Conservation (phyloP, 1,140 invertebrate genomes). For the Ostrea denselamellosa region DNA sequence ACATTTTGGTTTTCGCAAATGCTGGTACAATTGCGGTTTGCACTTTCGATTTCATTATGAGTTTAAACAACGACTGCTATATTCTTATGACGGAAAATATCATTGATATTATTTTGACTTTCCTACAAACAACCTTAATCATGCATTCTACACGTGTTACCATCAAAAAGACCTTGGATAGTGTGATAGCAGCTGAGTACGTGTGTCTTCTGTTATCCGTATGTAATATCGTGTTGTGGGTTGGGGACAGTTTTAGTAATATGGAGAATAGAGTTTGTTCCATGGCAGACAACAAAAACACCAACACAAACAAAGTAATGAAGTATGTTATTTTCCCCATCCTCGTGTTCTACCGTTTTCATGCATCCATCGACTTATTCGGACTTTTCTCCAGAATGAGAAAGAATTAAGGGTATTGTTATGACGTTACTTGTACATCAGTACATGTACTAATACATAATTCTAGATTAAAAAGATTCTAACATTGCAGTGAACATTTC, state of each 20-base stretch:
- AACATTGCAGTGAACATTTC: no score
- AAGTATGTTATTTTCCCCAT: constrained; percentile 28
- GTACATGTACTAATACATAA: no score
- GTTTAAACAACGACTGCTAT: not conserved
- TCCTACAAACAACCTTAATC: not conserved
- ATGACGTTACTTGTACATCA: no score
- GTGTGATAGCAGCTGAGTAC: constrained; percentile 7
- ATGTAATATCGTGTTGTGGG: constrained; percentile 36
- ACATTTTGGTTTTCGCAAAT: constrained; percentile 24
- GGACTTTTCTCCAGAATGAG: constrained; percentile 21
- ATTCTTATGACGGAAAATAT: constrained; percentile 2
- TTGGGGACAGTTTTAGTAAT: constrained; percentile 19
- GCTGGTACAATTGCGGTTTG: constrained; percentile 18
- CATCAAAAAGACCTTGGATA: not conserved
- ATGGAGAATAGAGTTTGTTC: not conserved
- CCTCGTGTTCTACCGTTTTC: constrained; percentile 33
- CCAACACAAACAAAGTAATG: constrained; percentile 4
- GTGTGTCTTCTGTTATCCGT: not conserved
- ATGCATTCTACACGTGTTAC: constrained; percentile 13
- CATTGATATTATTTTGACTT: constrained; percentile 28
- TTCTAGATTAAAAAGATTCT: no score
- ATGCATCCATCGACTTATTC: constrained; percentile 33
- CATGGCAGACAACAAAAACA: no score
- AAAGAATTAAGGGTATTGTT: not conserved
- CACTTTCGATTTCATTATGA: constrained; percentile 29